These are phyloP conservation scores for Malachius bipustulatus DNA, from an alignment of 2,888 invertebrate species.

Conservation along the genomic window DNA sequence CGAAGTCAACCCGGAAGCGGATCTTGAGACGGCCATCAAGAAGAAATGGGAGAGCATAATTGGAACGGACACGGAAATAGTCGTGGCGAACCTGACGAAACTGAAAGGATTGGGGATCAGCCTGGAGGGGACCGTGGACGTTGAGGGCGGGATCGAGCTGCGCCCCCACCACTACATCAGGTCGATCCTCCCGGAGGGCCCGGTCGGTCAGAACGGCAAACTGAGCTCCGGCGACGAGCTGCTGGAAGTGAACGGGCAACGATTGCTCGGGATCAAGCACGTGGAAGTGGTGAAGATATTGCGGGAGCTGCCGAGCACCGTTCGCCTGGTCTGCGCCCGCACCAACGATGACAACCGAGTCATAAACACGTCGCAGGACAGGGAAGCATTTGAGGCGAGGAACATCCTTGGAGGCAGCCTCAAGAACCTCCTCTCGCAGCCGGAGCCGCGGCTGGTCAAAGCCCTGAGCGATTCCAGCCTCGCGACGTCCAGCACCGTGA, in stretches of 20 bases:
- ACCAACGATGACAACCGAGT: slow-evolving; percentile 48
- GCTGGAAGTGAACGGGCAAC: slow-evolving; percentile 88
- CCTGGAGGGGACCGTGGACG: slow-evolving; percentile 96
- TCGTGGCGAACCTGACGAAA: slow-evolving; percentile 87
- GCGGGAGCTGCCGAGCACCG: slow-evolving; percentile 82
- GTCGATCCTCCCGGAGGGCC: slow-evolving; percentile 90
- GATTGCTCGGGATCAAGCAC: slow-evolving; percentile 85
- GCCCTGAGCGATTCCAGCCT: slow-evolving; percentile 93
- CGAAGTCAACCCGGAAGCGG: slow-evolving; percentile 35
- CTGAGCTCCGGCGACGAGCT: slow-evolving; percentile 94
- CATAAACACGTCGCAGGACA: slow-evolving; percentile 66
- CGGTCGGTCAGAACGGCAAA: slow-evolving; percentile 83
- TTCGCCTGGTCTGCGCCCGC: slow-evolving; percentile 83
- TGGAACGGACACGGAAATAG: slow-evolving; percentile 69
- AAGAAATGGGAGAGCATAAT: slow-evolving; percentile 71
- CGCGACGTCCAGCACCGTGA: slow-evolving; percentile 75
- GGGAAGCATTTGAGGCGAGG: slow-evolving; percentile 62
- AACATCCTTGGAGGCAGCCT: slow-evolving; percentile 78
- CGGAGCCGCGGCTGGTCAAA: slow-evolving; percentile 54
- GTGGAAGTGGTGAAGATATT: slow-evolving; percentile 93
- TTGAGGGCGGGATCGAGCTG: slow-evolving; percentile 91
- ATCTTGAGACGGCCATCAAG: slow-evolving; percentile 54
- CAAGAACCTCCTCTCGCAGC: slow-evolving; percentile 56
- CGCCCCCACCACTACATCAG: slow-evolving; percentile 98
- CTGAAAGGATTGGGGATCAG: slow-evolving; percentile 92